These are phyloP conservation scores for Corythornis madagascariensis DNA, from an alignment of 2,113 vertebrate genomes.

Conservation along the genomic window DNA sequence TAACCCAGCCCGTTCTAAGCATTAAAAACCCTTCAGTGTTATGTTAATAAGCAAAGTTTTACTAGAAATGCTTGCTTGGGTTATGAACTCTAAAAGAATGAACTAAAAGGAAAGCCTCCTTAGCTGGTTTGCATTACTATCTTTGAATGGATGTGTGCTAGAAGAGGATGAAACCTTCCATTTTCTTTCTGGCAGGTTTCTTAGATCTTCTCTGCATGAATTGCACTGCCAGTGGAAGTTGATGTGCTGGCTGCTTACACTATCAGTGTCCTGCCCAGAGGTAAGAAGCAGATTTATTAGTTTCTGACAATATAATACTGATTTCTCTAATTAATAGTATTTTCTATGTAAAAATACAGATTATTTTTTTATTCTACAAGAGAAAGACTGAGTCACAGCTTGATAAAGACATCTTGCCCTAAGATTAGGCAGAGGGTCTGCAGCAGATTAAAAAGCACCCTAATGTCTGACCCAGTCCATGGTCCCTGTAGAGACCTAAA, in stretches of 20 bases:
- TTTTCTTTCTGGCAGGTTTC: not conserved
- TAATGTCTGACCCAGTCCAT: fast-evolving
- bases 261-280: not conserved
- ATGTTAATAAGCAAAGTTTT: not conserved
- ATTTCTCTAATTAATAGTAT: not conserved
- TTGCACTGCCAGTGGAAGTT: not conserved
- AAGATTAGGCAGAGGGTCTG: not conserved
- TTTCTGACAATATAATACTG: not conserved
- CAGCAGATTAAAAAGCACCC: not conserved
- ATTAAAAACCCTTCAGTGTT: not conserved
- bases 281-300: not conserved
- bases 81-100: not conserved
- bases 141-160: not conserved
- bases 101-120: not conserved
- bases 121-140: not conserved
- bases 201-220: not conserved
- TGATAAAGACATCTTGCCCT: not conserved
- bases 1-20: not conserved
- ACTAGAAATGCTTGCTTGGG: not conserved
- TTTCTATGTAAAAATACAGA: not conserved
- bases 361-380: not conserved
- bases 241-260: not conserved
- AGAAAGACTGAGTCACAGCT: not conserved
- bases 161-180: not conserved
- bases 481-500: not conserved